Evolutionary conservation across 2,797 vertebrate species (phyloP).

Genomic region (Ambastaia sidthimunki): DNA sequence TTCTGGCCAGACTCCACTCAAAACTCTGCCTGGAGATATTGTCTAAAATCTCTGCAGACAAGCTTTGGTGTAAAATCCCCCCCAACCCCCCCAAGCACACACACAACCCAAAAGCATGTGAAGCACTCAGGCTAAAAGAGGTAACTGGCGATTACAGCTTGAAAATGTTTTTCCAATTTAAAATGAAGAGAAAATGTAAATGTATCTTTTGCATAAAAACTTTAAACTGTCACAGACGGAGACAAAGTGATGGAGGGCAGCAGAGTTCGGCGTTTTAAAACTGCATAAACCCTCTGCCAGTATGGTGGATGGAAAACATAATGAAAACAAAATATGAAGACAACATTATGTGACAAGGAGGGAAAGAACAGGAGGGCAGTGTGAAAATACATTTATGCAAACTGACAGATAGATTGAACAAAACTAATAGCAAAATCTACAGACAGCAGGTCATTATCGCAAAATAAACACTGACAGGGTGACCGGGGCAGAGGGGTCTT

Average conservation of each 20-base stretch:
- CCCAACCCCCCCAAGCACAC: neutral
- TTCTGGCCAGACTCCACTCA: conserved; percentile 58
- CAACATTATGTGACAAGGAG: neutral
- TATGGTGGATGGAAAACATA: neutral
- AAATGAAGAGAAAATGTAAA: conserved; percentile 17
- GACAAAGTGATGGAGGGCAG: neutral
- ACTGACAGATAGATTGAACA: neutral
- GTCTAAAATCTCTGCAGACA: conserved; percentile 66
- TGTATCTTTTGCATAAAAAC: conserved; percentile 14
- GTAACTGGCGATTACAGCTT: conserved; percentile 64
- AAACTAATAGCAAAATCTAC: neutral
- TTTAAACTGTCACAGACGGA: neutral
- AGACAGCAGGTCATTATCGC: neutral
- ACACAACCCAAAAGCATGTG: conserved; percentile 42
- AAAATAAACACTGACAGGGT: no score
- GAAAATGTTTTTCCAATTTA: conserved; percentile 51
- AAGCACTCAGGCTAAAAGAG: conserved; percentile 66
- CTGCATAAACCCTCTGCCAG: neutral
- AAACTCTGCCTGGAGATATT: conserved; percentile 54
- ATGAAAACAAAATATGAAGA: neutral
- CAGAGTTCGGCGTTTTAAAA: neutral
- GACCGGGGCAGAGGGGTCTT: no score
- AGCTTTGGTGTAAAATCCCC: conserved; percentile 65
- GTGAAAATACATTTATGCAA: neutral
- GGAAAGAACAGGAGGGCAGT: neutral